Evolutionary conservation across 2,113 vertebrate species (phyloP).

Genomic region (Microtus richardsoni): DNA sequence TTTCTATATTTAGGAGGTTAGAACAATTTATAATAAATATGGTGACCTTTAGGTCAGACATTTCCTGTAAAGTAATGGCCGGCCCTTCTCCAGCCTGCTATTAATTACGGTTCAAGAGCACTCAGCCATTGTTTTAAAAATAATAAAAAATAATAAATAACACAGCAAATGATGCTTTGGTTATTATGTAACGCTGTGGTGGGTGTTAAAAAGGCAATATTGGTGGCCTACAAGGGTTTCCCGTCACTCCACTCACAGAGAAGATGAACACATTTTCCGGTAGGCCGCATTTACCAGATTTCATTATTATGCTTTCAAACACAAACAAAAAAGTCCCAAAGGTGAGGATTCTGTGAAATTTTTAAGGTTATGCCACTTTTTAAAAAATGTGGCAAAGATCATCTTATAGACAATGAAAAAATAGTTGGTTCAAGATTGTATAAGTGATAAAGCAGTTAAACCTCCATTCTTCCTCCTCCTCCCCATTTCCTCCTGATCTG

Average conservation of each 20-base stretch:
- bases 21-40: slow-evolving; percentile 70
- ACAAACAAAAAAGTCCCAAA: slow-evolving; percentile 56
- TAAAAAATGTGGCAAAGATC: neutral
- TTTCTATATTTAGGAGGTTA: slow-evolving; percentile 82
- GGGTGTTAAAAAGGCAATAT: slow-evolving; percentile 79
- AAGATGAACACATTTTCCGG: slow-evolving; percentile 69
- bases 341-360: slow-evolving; percentile 50
- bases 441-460: neutral
- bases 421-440: slow-evolving; percentile 1
- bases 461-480: accelerated
- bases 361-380: slow-evolving; percentile 14
- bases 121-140: slow-evolving; percentile 83
- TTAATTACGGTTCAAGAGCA: slow-evolving; percentile 80
- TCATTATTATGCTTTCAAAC: slow-evolving; percentile 44
- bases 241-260: slow-evolving; percentile 61
- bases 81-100: slow-evolving; percentile 73
- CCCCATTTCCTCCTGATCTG: neutral
- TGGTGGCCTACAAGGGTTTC: slow-evolving; percentile 62
- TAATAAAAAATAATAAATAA: slow-evolving; percentile 81
- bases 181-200: slow-evolving; percentile 80
- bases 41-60: slow-evolving; percentile 78
- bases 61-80: slow-evolving; percentile 84
- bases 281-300: slow-evolving; percentile 60
- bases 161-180: slow-evolving; percentile 70
- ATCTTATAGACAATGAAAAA: slow-evolving; percentile 32